Base-by-base conservation (phyloP, 2,888 invertebrate genomes). In the Ceratothoa steindachneri region DNA sequence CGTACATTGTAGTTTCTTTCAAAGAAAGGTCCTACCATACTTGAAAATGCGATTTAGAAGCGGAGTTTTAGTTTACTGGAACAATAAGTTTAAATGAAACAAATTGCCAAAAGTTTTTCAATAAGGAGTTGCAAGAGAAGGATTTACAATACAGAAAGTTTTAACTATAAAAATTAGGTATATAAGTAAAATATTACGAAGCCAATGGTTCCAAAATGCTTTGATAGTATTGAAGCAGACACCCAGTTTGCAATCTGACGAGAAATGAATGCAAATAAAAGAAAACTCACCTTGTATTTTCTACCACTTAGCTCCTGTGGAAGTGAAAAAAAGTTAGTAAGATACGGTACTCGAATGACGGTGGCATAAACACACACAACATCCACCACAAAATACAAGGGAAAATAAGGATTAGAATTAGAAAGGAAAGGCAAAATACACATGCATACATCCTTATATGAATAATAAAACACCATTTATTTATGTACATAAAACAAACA, bases 221-320 rank as follows among this genome's bases (percentile, higher is more conserved):
- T n/a, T n/a, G n/a, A n/a, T n/a, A n/a, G n/a, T n/a, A n/a, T n/a
- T n/a, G n/a, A n/a, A n/a, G n/a, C n/a, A n/a, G n/a, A n/a, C n/a
- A n/a, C n/a, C n/a, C n/a, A n/a, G n/a, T n/a, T 41, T 41, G 7
- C 55, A 55, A 55, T 15, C 19, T 55, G 5, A 55, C 55, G 7
- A 55, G 19, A 55, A 22, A 55, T 15, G 7, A 41, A 41, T 41
- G 7, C 15, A 9, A n/a, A n/a, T 41, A 5, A 41, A 15, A 15
- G 15, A 15, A 41, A 41, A 55, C 55, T 55, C 24, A 55, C 55
- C 55, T 55, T 55, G 19, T 55, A 55, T 55, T 55, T 55, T 22
- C 55, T 55, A 19, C 55, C 55, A 55, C 55, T 55, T 55, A 55
- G 24, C 19, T 55, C 55, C 55, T 55, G 55, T 55, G 41, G 41